phyloP scores from a whole-genome alignment of 1,140 invertebrate species.

The Drosophila bocqueti region DNA sequence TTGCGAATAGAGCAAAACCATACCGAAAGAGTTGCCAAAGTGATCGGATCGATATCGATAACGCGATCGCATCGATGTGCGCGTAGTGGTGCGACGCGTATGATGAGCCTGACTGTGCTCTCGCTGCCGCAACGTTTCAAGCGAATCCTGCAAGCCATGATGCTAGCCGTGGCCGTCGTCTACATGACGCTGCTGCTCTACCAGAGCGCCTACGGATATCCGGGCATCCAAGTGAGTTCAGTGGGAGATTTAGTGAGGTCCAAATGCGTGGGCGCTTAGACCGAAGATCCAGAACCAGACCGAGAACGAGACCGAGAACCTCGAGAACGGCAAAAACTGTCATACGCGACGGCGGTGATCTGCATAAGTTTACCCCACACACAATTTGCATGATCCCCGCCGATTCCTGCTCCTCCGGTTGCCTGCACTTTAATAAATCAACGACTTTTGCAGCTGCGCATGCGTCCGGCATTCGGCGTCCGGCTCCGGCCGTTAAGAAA shows the following conservation, averaged over 20 bases:
- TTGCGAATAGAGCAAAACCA: constrained; percentile 5
- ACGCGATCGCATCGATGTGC: constrained; percentile 60
- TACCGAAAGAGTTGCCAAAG: constrained; percentile 13
- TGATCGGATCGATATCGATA: constrained; percentile 31
- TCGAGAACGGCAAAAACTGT: constrained; percentile 53
- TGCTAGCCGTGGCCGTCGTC: constrained; percentile 82
- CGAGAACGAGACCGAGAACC: neutral
- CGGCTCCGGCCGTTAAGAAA: constrained; percentile 60
- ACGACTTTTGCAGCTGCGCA: constrained; percentile 80
- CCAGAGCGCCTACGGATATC: constrained; percentile 85
- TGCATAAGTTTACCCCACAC: constrained; percentile 29
- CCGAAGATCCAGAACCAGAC: neutral
- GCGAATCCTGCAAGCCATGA: constrained; percentile 84
- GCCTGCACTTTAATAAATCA: constrained; percentile 83
- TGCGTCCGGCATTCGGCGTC: constrained; percentile 52
- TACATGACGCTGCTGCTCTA: constrained; percentile 84
- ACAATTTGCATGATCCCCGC: constrained; percentile 68
- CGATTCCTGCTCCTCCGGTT: constrained; percentile 36
- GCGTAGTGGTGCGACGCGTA: constrained; percentile 67
- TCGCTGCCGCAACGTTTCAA: constrained; percentile 84
- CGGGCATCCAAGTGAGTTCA: constrained; percentile 77
- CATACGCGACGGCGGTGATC: constrained; percentile 43
- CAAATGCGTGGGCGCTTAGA: constrained; percentile 7
- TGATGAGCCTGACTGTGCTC: constrained; percentile 81
- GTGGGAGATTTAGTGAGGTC: constrained; percentile 8